phyloP scores from a whole-genome alignment of 2,797 vertebrate species.

The Pterois miles region DNA sequence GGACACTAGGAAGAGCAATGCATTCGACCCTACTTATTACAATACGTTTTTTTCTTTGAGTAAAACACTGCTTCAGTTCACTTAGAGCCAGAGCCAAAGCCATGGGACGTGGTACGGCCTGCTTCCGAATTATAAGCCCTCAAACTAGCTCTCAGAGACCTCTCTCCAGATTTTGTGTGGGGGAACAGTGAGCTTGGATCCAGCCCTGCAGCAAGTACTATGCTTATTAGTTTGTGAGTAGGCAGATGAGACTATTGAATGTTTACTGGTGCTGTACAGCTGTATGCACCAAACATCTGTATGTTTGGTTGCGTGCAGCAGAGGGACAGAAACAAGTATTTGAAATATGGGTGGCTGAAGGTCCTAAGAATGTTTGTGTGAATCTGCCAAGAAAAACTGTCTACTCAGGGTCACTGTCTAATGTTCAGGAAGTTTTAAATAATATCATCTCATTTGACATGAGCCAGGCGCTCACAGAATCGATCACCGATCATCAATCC shows the following conservation, averaged over 20 bases:
- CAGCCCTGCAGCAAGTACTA: conserved; percentile 19
- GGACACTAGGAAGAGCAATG: conserved; percentile 47
- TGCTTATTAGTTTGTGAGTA: neutral
- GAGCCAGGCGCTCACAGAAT: no score
- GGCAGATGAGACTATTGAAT: neutral
- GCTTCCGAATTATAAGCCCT: conserved; percentile 69
- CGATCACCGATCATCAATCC: no score
- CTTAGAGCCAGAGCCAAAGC: conserved; percentile 54
- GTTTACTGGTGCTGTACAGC: neutral
- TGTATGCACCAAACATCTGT: neutral
- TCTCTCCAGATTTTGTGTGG: conserved; percentile 44
- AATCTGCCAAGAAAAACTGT: neutral
- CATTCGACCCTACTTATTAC: conserved; percentile 37
- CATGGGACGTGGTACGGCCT: conserved; percentile 61
- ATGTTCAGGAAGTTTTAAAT: neutral
- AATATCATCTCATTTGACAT: neutral
- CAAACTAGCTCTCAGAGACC: conserved; percentile 57
- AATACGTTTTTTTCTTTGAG: conserved; percentile 58
- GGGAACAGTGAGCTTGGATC: conserved; percentile 56
- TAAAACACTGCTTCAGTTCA: conserved; percentile 52
- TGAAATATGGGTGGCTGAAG: neutral
- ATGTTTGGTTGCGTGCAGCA: conserved; percentile 6
- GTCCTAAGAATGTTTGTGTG: neutral
- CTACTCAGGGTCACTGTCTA: neutral
- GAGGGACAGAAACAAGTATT: neutral